Conservation (phyloP, 1,140 invertebrate species). For the Homalodisca vitripennis region DNA sequence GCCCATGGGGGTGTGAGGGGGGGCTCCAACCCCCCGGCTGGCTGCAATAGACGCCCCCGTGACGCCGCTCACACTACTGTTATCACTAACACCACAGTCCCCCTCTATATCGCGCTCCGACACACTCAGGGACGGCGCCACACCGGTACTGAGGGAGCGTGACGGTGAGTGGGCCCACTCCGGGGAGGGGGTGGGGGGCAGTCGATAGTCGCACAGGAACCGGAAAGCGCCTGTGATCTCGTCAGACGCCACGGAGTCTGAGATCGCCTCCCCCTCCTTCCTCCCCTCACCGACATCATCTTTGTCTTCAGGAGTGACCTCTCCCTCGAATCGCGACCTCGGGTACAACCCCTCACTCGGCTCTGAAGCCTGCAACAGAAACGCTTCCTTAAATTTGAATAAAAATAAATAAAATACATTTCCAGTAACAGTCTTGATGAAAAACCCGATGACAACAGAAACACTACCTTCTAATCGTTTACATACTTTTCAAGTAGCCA, state of each 20-base stretch:
- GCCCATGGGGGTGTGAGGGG: slow-evolving; percentile 35
- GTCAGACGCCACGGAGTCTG: neutral
- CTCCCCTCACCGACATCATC: neutral
- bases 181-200: neutral
- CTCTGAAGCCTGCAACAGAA: slow-evolving; percentile 15
- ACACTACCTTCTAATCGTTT: too few relatives aligned
- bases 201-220: slow-evolving; percentile 27
- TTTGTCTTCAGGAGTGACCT: too few relatives aligned
- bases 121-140: neutral
- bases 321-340: too few relatives aligned
- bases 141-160: neutral
- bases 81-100: neutral
- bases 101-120: neutral
- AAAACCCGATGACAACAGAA: too few relatives aligned
- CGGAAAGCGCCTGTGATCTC: slow-evolving; percentile 12
- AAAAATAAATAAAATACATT: too few relatives aligned
- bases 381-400: too few relatives aligned
- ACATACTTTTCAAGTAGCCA: too few relatives aligned
- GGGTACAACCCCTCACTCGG: too few relatives aligned
- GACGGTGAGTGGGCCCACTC: neutral
- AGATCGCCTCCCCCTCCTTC: neutral
- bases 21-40: slow-evolving; percentile 25
- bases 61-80: neutral
- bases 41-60: slow-evolving; percentile 16
- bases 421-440: neutral